Conservation (phyloP, 2,113 vertebrate species). For the Otus sunia region DNA sequence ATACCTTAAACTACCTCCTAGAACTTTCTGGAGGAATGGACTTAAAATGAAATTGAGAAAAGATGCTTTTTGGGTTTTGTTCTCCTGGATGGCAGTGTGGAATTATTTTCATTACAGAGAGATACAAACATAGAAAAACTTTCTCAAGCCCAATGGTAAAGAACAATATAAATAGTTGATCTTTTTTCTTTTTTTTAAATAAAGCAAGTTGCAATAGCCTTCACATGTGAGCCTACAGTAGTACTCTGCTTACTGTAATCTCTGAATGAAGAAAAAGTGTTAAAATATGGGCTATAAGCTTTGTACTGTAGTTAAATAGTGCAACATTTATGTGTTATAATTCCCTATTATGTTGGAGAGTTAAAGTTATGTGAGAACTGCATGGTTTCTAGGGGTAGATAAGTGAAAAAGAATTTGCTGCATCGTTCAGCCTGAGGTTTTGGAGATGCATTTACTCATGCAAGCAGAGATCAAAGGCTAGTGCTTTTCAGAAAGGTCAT, state of each 20-base stretch:
- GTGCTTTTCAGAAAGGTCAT: neutral
- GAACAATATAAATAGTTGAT: neutral
- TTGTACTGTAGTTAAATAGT: neutral
- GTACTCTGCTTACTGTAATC: neutral
- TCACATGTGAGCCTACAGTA: neutral
- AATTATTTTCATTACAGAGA: neutral
- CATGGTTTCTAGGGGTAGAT: neutral
- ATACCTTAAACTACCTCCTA: neutral
- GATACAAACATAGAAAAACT: neutral
- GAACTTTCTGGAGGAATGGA: neutral
- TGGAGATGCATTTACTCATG: neutral
- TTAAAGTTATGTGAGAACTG: neutral
- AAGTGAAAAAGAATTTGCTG: neutral
- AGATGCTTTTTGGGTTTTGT: neutral
- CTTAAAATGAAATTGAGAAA: neutral
- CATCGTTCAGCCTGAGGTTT: neutral
- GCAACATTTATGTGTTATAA: neutral
- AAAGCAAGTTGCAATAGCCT: neutral
- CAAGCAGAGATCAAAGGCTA: neutral
- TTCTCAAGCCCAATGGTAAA: neutral
- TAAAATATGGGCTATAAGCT: neutral
- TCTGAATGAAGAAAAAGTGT: neutral
- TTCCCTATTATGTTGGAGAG: neutral
- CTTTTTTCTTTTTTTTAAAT: neutral
- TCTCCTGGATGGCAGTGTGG: neutral